phyloP scores from a whole-genome alignment of 2,797 vertebrate species.

The Eptatretus atami region DNA sequence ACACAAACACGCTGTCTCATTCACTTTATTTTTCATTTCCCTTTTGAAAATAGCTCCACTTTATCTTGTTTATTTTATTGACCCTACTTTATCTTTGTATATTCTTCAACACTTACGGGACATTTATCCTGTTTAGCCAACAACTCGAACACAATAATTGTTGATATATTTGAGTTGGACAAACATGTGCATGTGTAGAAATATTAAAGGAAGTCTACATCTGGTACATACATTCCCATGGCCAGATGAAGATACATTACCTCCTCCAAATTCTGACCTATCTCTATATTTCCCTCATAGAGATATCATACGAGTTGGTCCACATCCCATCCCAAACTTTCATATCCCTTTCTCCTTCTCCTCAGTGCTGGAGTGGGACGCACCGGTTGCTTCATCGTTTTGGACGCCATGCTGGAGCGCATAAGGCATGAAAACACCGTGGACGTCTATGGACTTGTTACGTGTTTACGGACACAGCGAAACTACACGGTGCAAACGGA shows the following conservation, averaged over 20 bases:
- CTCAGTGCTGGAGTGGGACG: slow-evolving; percentile 57
- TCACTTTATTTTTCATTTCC: too few species aligned
- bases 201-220: background rate
- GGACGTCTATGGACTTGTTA: slow-evolving; percentile 80
- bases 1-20: too few species aligned
- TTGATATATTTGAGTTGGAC: too few species aligned
- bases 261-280: too few species aligned
- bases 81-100: too few species aligned
- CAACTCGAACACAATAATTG: too few species aligned
- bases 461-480: slow-evolving; percentile 67
- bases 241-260: too few species aligned
- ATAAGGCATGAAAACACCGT: slow-evolving; percentile 75
- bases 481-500: slow-evolving; percentile 98
- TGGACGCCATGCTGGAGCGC: slow-evolving; percentile 76
- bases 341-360: background rate
- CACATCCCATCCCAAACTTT: background rate
- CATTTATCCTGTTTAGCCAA: too few species aligned
- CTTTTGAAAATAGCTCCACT: too few species aligned
- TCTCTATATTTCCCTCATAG: background rate
- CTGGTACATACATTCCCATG: background rate
- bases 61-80: too few species aligned
- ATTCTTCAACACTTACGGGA: too few species aligned
- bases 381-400: slow-evolving; percentile 72
- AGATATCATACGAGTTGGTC: background rate
- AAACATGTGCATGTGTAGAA: too few species aligned